Evolutionary conservation across 2,113 vertebrate genomes (phyloP).

Genomic region (Naja naja): DNA sequence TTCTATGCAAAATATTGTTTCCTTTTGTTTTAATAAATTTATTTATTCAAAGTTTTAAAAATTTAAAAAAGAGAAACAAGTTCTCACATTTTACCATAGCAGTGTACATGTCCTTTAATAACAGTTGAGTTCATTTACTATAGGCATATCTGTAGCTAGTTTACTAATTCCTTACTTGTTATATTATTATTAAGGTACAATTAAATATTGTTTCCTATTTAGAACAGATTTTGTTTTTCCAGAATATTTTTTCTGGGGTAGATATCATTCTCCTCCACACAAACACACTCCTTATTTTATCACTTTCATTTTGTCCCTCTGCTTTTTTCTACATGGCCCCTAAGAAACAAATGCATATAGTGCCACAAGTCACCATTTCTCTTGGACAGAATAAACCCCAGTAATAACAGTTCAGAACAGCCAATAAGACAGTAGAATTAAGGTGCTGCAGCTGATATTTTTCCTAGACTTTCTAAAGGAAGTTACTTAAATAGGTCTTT

Average conservation of each 20-base stretch:
- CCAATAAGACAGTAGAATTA: slow-evolving; percentile 21
- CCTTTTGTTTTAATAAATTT: background rate
- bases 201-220: background rate
- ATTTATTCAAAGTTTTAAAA: no score
- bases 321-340: background rate
- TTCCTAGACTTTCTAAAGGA: slow-evolving; percentile 17
- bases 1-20: background rate
- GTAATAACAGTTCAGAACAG: slow-evolving; percentile 36
- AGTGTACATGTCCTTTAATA: no score
- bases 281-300: background rate
- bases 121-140: no score
- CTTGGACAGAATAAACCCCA: slow-evolving; percentile 33
- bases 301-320: background rate
- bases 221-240: background rate
- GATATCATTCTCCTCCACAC: background rate
- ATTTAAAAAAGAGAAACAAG: no score
- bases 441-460: slow-evolving; percentile 27
- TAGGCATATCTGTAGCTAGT: no score
- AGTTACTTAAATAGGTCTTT: slow-evolving; percentile 41
- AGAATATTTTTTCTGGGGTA: background rate
- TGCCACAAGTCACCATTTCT: background rate
- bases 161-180: no score
- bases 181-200: no score
- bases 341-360: background rate
- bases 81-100: no score